These are phyloP conservation scores for Clepsis dumicolana DNA, from an alignment of 2,888 invertebrate species.

Conservation along the genomic window DNA sequence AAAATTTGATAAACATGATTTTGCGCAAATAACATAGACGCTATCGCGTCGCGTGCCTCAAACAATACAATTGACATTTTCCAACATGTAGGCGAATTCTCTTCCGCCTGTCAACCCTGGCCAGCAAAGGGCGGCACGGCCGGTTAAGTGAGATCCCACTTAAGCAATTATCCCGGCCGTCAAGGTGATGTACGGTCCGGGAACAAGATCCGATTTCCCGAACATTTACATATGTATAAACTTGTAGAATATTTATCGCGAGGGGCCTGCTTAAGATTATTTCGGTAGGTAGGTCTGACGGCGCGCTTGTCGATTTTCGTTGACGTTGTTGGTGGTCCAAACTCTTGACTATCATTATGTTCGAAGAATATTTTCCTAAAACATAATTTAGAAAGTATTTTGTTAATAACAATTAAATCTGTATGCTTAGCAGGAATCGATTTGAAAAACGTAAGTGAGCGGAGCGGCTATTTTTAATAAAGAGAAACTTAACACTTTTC, in stretches of 20 bases:
- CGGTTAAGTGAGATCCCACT: conserved; percentile 61
- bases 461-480: no score
- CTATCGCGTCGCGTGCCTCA: no score
- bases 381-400: no score
- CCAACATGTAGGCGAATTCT: not conserved
- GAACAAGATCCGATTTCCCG: conserved; percentile 35
- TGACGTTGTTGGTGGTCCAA: not conserved
- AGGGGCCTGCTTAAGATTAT: conserved; percentile 2
- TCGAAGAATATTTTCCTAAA: no score
- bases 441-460: no score
- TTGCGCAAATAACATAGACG: no score
- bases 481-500: no score
- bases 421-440: no score
- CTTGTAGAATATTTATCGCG: conserved; percentile 24
- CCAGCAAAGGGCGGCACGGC: conserved; percentile 44
- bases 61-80: no score
- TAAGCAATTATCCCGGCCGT: conserved; percentile 63
- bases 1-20: no score
- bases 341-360: no score
- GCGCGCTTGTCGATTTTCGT: not conserved
- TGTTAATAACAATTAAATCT: no score
- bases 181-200: conserved; percentile 47
- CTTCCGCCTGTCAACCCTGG: conserved; percentile 44
- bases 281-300: not conserved
- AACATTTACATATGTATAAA: conserved; percentile 39